These are phyloP conservation scores for Molanna angustata DNA, from an alignment of 2,888 invertebrate genomes.

Conservation along the genomic window DNA sequence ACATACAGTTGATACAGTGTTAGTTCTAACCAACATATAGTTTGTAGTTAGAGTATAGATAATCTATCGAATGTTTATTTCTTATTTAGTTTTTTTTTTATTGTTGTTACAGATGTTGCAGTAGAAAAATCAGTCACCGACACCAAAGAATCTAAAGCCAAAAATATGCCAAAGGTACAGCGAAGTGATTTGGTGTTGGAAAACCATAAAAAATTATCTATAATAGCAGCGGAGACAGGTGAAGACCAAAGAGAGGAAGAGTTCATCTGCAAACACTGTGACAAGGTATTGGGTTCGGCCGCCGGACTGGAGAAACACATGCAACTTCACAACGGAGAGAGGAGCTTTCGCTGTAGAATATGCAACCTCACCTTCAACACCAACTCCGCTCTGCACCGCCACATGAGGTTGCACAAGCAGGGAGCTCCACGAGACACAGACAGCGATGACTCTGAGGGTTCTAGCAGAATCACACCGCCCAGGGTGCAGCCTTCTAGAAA, in stretches of 20 bases:
- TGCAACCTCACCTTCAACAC: constrained; percentile 81
- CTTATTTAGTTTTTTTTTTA: constrained; percentile 10
- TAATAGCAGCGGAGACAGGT: no score
- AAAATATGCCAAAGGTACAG: constrained; percentile 34
- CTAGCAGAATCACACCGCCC: constrained; percentile 37
- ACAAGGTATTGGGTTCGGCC: constrained; percentile 69
- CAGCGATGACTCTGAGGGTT: constrained; percentile 33
- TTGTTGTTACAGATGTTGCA: constrained; percentile 39
- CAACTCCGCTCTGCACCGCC: constrained; percentile 83
- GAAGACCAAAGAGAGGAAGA: constrained; percentile 44
- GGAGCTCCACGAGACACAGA: constrained; percentile 42
- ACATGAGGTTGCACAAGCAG: constrained; percentile 69
- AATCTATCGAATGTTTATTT: neutral
- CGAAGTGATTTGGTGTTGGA: constrained; percentile 33
- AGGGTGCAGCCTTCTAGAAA: constrained; percentile 33
- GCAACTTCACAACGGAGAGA: constrained; percentile 75
- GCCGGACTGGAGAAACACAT: constrained; percentile 78
- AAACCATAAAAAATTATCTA: no score
- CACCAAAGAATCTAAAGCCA: constrained; percentile 33
- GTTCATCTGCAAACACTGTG: constrained; percentile 64
- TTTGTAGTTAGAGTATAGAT: no score
- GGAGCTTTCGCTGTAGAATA: constrained; percentile 75
- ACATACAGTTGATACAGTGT: no score
- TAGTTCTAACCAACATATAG: no score
- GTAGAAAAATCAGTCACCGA: constrained; percentile 40